Percentiles rank a stretch among this genome's conserved stretches.
Conservation (phyloP, 2,888 invertebrate species). For the Torymus texanus region DNA sequence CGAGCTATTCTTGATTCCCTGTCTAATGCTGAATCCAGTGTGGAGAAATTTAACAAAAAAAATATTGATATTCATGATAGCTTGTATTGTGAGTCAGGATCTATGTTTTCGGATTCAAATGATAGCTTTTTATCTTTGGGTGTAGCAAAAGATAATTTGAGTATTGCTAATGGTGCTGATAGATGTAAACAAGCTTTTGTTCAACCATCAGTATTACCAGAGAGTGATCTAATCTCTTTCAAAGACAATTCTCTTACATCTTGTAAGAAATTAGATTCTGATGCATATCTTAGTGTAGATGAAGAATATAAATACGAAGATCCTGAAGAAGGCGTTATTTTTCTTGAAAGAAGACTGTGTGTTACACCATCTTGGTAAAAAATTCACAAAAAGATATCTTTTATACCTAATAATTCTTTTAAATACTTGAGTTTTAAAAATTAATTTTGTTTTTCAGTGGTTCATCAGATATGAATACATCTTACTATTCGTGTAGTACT, state of each 20-base stretch:
- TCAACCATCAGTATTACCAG: constrained; percentile 1
- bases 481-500: constrained; percentile 55
- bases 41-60: constrained; percentile 11
- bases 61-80: constrained; percentile 11
- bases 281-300: constrained; percentile 78
- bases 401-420: too few relatives aligned
- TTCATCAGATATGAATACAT: constrained; percentile 46
- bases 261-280: constrained; percentile 27
- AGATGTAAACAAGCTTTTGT: neutral
- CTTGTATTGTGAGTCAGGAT: constrained; percentile 29
- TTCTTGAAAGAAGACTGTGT: constrained; percentile 81
- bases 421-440: neutral
- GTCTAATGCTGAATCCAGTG: constrained; percentile 18
- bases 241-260: constrained; percentile 8
- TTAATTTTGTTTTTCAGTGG: constrained; percentile 42
- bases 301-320: constrained; percentile 88
- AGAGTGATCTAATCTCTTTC: constrained; percentile 12
- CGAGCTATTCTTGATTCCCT: constrained; percentile 21
- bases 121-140: constrained; percentile 32
- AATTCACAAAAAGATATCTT: too few relatives aligned
- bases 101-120: constrained; percentile 16
- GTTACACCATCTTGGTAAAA: constrained; percentile 78
- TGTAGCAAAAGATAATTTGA: neutral
- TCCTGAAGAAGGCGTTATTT: constrained; percentile 81
- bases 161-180: neutral